Percentiles rank a stretch among this genome's conserved stretches.
These are phyloP conservation scores for Sycophila sp. DNA, from an alignment of 1,140 invertebrate genomes.

Conservation along the genomic window DNA sequence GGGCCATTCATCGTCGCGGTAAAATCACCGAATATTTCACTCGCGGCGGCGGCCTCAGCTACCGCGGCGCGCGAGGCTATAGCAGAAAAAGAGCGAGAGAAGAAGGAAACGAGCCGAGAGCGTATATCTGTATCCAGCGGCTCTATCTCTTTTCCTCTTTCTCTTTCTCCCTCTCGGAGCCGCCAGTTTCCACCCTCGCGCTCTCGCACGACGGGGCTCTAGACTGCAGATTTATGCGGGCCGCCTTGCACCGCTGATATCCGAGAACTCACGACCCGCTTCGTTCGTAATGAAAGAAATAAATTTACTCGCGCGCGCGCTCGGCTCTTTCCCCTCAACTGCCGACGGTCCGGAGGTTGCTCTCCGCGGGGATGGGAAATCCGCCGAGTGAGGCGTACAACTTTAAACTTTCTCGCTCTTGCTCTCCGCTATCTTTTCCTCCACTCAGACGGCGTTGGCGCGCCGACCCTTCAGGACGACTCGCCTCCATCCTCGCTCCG, in stretches of 20 bases:
- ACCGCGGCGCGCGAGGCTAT: neutral
- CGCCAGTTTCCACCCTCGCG: slow-evolving; percentile 46
- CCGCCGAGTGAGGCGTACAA: slow-evolving; percentile 39
- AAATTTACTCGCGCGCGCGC: slow-evolving; percentile 59
- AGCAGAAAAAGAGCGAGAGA: slow-evolving; percentile 17
- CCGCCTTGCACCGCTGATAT: slow-evolving; percentile 65
- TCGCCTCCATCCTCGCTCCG: neutral
- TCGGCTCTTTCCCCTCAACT: slow-evolving; percentile 11
- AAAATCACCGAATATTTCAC: slow-evolving; percentile 65
- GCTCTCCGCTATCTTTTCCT: neutral
- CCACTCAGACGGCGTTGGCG: neutral
- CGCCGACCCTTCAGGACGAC: neutral
- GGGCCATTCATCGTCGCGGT: slow-evolving; percentile 59
- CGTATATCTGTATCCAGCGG: slow-evolving; percentile 32
- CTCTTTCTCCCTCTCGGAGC: slow-evolving; percentile 37
- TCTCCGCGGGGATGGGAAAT: slow-evolving; percentile 48
- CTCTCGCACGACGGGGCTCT: slow-evolving; percentile 39
- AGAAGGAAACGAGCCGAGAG: slow-evolving; percentile 7
- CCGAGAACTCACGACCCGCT: slow-evolving; percentile 65
- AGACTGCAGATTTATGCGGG: slow-evolving; percentile 65
- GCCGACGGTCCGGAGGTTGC: neutral
- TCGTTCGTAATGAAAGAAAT: slow-evolving; percentile 68
- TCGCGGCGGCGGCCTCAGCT: slow-evolving; percentile 8
- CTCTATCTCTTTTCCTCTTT: slow-evolving; percentile 29
- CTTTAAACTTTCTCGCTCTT: slow-evolving; percentile 25